phyloP scores from a whole-genome alignment of 2,797 vertebrate species.

The Corythornis leucogaster region DNA sequence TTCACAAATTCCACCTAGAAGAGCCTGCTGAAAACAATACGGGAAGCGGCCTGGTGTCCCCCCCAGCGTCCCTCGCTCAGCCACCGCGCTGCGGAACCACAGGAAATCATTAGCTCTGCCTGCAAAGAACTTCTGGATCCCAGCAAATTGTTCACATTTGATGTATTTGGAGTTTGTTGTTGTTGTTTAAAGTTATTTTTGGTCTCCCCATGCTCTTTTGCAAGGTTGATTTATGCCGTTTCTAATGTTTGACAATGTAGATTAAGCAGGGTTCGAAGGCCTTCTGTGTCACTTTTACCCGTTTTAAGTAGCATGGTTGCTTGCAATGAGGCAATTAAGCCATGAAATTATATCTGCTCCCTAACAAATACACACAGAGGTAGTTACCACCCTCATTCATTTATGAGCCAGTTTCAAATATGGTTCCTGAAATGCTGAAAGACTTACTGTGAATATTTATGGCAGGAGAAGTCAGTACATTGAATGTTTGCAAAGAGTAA shows the following conservation, averaged over 20 bases:
- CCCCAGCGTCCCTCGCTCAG: background rate
- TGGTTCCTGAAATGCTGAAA: background rate
- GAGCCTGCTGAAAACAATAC: slow-evolving; percentile 5
- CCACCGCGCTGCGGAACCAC: background rate
- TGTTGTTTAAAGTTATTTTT: background rate
- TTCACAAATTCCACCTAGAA: slow-evolving; percentile 51
- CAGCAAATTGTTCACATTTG: background rate
- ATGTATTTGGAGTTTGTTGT: background rate
- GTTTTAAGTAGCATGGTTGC: background rate
- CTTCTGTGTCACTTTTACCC: background rate
- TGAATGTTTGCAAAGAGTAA: background rate
- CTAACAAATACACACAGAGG: background rate
- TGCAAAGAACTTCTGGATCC: background rate
- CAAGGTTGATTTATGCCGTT: background rate
- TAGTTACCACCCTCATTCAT: background rate
- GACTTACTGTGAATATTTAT: background rate
- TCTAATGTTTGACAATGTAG: background rate
- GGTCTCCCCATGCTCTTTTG: background rate
- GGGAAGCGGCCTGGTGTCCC: background rate
- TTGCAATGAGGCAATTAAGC: background rate
- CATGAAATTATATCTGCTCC: background rate
- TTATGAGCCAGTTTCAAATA: background rate
- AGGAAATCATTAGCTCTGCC: slow-evolving; percentile 26
- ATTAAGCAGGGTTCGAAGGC: background rate
- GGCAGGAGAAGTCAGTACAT: too few relatives aligned